Conservation (phyloP, 2,888 invertebrate genomes). For the Napeogenes sylphis region DNA sequence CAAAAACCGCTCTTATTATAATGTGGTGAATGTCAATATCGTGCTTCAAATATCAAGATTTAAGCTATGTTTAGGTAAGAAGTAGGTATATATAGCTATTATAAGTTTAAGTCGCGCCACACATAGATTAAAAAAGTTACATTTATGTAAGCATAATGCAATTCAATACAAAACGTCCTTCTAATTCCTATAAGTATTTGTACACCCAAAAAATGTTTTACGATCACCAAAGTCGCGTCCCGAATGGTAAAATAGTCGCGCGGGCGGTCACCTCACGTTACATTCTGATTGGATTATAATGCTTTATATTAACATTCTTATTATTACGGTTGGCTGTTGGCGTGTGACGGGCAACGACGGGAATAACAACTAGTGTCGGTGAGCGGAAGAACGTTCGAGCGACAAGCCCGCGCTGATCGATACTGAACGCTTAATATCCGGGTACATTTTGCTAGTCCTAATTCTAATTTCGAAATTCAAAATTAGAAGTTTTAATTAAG, state of each 20-base stretch:
- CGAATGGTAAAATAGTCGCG: conserved; percentile 65
- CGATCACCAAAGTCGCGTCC: conserved; percentile 54
- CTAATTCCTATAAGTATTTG: conserved; percentile 51
- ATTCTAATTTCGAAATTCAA: not conserved
- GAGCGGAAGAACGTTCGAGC: conserved; percentile 21
- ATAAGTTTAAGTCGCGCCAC: conserved; percentile 15
- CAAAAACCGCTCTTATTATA: conserved; percentile 5
- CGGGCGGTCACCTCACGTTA: conserved; percentile 70
- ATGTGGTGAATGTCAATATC: conserved; percentile 15
- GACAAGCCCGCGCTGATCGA: conserved; percentile 27
- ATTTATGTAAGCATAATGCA: conserved; percentile 23
- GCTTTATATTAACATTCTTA: conserved; percentile 75
- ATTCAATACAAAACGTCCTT: conserved; percentile 45
- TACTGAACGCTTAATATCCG: conserved; percentile 34
- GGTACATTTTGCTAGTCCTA: conserved; percentile 23
- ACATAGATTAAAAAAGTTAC: conserved; percentile 19
- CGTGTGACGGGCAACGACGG: conserved; percentile 61
- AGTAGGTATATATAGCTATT: not conserved
- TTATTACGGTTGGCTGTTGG: conserved; percentile 67
- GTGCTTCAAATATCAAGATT: not conserved
- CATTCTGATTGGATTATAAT: conserved; percentile 76
- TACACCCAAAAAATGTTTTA: conserved; percentile 69
- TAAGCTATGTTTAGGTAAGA: conserved; percentile 1
- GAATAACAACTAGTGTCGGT: conserved; percentile 62
- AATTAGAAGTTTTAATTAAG: conserved; percentile 15